Evolutionary conservation across 2,797 vertebrate genomes (phyloP).

Genomic region (Bradypodion pumilum): DNA sequence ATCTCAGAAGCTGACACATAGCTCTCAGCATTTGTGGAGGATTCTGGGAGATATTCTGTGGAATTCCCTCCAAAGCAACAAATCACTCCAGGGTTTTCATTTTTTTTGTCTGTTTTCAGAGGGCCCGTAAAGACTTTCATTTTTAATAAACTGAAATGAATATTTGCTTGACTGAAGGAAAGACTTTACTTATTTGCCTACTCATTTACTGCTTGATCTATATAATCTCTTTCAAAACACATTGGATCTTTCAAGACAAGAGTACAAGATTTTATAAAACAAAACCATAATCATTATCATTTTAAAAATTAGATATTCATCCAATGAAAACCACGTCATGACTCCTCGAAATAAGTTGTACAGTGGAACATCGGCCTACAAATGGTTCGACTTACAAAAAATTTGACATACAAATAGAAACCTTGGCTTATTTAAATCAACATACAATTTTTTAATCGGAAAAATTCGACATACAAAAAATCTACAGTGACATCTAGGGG

Average conservation of each 20-base stretch:
- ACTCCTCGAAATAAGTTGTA: background rate
- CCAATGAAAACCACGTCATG: background rate
- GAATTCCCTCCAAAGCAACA: background rate
- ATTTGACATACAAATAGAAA: too few species aligned
- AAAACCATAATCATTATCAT: background rate
- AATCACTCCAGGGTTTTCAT: background rate
- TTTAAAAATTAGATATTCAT: background rate
- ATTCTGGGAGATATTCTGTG: background rate
- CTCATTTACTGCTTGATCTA: background rate
- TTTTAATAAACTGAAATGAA: background rate
- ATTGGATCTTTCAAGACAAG: background rate
- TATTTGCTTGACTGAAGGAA: too few species aligned
- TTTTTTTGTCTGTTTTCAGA: background rate
- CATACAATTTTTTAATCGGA: too few species aligned
- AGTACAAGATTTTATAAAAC: background rate
- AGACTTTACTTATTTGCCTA: background rate
- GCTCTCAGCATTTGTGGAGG: background rate
- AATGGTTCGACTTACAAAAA: too few species aligned
- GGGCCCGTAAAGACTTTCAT: background rate
- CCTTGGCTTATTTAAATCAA: too few species aligned
- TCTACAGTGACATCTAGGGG: too few species aligned
- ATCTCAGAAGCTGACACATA: background rate
- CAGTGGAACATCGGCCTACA: too few species aligned
- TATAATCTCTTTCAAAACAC: background rate
- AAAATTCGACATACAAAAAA: too few species aligned